phyloP scores from a whole-genome alignment of 1,140 invertebrate species.

The Chrysopa pallens region DNA sequence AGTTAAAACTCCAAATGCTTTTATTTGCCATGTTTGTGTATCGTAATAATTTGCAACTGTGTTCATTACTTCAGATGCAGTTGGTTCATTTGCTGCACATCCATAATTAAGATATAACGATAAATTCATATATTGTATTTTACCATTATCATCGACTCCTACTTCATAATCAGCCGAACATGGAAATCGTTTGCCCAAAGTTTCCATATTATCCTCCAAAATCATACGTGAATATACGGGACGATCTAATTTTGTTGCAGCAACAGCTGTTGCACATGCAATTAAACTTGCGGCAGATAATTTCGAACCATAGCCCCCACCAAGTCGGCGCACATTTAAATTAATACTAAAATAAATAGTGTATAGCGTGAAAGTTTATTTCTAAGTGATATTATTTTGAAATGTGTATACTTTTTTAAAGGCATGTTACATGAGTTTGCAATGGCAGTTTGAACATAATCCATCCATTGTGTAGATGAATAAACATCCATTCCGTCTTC shows the following conservation, averaged over 20 bases:
- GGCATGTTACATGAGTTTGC: no score
- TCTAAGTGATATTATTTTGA: no score
- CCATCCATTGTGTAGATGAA: no score
- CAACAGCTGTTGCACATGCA: slow-evolving; percentile 40
- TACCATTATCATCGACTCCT: slow-evolving; percentile 25
- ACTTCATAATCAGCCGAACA: slow-evolving; percentile 27
- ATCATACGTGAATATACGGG: slow-evolving; percentile 45
- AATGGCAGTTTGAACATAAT: no score
- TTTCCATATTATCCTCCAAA: slow-evolving; percentile 44
- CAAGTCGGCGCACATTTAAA: slow-evolving; percentile 39
- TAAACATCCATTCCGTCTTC: no score
- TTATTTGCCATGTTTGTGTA: slow-evolving; percentile 21
- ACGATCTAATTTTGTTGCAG: slow-evolving; percentile 33
- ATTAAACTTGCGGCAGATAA: slow-evolving; percentile 33
- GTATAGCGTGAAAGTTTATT: no score
- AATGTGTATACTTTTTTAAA: no score
- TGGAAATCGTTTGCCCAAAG: slow-evolving; percentile 39
- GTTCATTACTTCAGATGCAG: slow-evolving; percentile 18
- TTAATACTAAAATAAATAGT: slow-evolving; percentile 31
- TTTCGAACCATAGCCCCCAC: slow-evolving; percentile 52
- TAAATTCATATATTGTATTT: slow-evolving; percentile 25
- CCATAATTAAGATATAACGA: slow-evolving; percentile 26
- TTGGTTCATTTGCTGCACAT: slow-evolving; percentile 21
- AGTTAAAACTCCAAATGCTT: slow-evolving; percentile 24
- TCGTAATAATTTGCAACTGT: slow-evolving; percentile 15